Evolutionary conservation across 2,888 invertebrate species (phyloP).

Genomic region (Podabrus alpinus): DNA sequence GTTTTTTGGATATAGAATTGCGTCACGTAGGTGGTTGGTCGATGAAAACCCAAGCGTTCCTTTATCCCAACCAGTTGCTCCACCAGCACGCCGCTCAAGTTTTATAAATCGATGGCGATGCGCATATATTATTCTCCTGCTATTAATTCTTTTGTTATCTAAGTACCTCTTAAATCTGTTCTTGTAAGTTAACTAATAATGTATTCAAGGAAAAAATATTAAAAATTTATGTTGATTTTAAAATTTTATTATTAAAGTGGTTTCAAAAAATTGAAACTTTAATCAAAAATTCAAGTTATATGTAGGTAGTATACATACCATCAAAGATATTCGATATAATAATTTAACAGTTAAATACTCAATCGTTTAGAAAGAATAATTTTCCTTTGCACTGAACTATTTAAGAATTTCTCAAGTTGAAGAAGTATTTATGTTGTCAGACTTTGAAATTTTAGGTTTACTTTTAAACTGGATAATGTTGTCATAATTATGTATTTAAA

Average conservation of each 20-base stretch:
- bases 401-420: too few species aligned
- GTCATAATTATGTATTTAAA: too few species aligned
- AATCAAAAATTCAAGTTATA: too few species aligned
- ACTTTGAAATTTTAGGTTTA: too few species aligned
- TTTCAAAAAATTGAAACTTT: not conserved
- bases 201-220: not conserved
- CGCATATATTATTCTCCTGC: constrained; percentile 18
- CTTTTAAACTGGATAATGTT: too few species aligned
- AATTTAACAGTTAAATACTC: too few species aligned
- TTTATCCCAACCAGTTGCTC: constrained; percentile 41
- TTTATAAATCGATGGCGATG: constrained; percentile 36
- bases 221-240: not conserved
- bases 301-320: too few species aligned
- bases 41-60: constrained; percentile 28
- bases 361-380: too few species aligned
- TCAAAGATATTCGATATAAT: too few species aligned
- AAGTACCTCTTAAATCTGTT: not conserved
- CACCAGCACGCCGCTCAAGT: constrained; percentile 32
- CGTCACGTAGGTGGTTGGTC: constrained; percentile 29
- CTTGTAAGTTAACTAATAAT: not conserved
- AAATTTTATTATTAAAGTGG: not conserved
- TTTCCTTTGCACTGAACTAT: too few species aligned
- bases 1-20: constrained; percentile 16
- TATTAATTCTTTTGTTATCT: constrained; percentile 9
- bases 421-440: too few species aligned